Evolutionary conservation across 2,888 invertebrate genomes (phyloP).

Genomic region (Thereva unica): DNA sequence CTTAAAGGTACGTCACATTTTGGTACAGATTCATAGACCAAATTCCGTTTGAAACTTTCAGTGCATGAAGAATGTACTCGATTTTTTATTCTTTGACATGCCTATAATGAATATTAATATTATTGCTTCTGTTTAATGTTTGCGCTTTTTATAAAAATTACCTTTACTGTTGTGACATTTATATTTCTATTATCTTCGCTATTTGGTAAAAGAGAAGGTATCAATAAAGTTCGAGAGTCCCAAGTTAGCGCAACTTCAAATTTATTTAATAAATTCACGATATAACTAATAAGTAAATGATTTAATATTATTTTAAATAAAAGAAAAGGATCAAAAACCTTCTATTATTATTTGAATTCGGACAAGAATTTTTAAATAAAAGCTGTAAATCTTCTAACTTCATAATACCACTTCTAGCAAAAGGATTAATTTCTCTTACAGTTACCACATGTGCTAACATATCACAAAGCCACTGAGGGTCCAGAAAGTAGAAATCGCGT

Average conservation of each 20-base stretch:
- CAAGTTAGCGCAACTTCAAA: slow-evolving; percentile 97
- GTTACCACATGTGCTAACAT: slow-evolving; percentile 96
- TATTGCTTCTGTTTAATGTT: background rate
- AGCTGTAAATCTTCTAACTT: slow-evolving; percentile 88
- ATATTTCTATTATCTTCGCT: slow-evolving; percentile 64
- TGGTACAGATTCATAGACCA: slow-evolving; percentile 7
- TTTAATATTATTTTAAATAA: background rate
- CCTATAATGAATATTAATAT: slow-evolving; percentile 39
- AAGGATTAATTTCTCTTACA: slow-evolving; percentile 95
- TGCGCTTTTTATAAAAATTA: slow-evolving; percentile 26
- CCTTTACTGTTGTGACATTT: slow-evolving; percentile 54
- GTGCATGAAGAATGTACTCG: background rate
- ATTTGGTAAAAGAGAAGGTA: slow-evolving; percentile 89
- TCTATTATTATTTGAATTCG: slow-evolving; percentile 69
- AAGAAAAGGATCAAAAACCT: slow-evolving; percentile 45
- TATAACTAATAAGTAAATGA: slow-evolving; percentile 65
- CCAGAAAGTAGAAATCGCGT: slow-evolving; percentile 92
- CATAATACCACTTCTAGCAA: slow-evolving; percentile 92
- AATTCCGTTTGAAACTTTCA: background rate
- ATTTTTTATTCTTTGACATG: slow-evolving; percentile 50
- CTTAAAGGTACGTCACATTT: slow-evolving; percentile 43
- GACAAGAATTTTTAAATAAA: slow-evolving; percentile 86
- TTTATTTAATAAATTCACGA: slow-evolving; percentile 89
- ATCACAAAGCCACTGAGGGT: slow-evolving; percentile 99
- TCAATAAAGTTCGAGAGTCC: slow-evolving; percentile 87